A percentile compares a stretch with the other conserved stretches of the same genome.
phyloP scores from a whole-genome alignment of 2,797 vertebrate genomes.

The Anabacerthia variegaticeps region DNA sequence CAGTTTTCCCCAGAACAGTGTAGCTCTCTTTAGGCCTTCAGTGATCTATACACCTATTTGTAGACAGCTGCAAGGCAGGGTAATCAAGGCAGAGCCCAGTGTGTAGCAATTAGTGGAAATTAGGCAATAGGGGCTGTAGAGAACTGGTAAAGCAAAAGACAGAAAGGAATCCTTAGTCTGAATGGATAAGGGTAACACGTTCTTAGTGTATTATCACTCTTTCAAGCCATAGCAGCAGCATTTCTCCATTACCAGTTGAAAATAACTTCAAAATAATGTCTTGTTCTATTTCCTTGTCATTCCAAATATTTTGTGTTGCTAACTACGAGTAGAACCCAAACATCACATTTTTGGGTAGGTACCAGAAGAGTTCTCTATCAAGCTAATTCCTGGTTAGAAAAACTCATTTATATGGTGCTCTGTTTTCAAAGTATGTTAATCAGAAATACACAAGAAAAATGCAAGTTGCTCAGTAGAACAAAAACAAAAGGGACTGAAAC shows the following conservation, averaged over 20 bases:
- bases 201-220: background rate
- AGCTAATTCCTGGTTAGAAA: background rate
- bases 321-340: background rate
- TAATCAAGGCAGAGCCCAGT: background rate
- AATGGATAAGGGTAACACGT: background rate
- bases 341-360: fast-evolving
- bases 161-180: background rate
- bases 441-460: background rate
- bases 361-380: background rate
- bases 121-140: background rate
- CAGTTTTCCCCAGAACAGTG: background rate
- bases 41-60: background rate
- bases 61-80: background rate
- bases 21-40: background rate
- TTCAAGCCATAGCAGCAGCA: background rate
- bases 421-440: background rate
- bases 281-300: background rate
- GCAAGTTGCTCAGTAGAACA: background rate
- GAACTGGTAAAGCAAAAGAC: background rate
- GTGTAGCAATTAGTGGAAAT: background rate
- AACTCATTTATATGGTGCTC: background rate
- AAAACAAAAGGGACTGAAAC: background rate
- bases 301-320: background rate
- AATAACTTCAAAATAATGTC: background rate
- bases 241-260: background rate